Conservation (phyloP, 2,888 invertebrate species). For the Mycalesis mineus region DNA sequence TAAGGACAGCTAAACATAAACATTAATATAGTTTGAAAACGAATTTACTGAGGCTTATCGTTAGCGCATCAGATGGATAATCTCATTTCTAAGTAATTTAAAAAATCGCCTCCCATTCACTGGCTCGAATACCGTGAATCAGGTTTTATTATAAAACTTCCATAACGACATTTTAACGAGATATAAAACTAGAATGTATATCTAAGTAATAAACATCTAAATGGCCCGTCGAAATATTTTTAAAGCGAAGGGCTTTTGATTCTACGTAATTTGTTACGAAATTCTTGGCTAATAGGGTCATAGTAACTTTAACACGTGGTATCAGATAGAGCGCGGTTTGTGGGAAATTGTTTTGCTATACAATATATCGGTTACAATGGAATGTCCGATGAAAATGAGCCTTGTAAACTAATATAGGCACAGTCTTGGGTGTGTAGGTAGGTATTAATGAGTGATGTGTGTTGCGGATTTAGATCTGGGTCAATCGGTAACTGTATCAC, state of each 20-base stretch:
- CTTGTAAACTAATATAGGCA: constrained; percentile 5
- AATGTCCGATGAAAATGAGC: constrained; percentile 1
- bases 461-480: constrained; percentile 6
- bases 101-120: too few relatives aligned
- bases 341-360: not conserved
- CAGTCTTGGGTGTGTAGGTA: not conserved
- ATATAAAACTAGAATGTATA: not conserved
- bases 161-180: not conserved
- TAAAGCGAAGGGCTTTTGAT: not conserved
- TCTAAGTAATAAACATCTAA: not conserved
- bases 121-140: too few relatives aligned
- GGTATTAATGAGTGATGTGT: not conserved
- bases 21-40: too few relatives aligned
- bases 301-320: constrained; percentile 1
- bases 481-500: constrained; percentile 2
- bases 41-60: too few relatives aligned
- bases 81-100: too few relatives aligned
- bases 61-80: too few relatives aligned
- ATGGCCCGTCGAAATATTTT: not conserved
- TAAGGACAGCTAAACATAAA: too few relatives aligned
- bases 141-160: not conserved
- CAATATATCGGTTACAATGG: not conserved
- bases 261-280: not conserved
- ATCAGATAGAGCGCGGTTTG: constrained; percentile 5
- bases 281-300: not conserved